phyloP scores from a whole-genome alignment of 2,888 invertebrate genomes.

The Melitaea athalia region DNA sequence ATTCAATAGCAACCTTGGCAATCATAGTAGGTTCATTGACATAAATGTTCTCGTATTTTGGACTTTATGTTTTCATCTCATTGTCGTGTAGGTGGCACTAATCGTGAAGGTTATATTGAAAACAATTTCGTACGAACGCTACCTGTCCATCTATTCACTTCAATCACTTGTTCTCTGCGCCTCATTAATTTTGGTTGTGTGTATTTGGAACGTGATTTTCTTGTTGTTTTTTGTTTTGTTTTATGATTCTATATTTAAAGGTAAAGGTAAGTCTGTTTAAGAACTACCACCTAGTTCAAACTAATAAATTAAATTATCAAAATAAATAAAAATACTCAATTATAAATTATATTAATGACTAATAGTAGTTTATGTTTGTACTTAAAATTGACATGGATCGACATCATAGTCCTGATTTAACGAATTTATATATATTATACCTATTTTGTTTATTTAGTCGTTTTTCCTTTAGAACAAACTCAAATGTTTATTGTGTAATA shows the following conservation, averaged over 20 bases:
- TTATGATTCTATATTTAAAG: background rate
- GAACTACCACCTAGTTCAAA: no score
- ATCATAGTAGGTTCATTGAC: slow-evolving; percentile 57
- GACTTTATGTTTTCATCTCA: slow-evolving; percentile 35
- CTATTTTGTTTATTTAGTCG: no score
- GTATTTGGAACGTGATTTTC: background rate
- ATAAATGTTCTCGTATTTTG: slow-evolving; percentile 53
- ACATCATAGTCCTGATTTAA: no score
- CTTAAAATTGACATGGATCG: no score
- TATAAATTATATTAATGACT: no score
- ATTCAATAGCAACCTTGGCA: slow-evolving; percentile 53
- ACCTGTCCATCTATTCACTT: slow-evolving; percentile 30
- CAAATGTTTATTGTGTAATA: no score
- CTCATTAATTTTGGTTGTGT: slow-evolving; percentile 40
- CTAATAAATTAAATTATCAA: background rate
- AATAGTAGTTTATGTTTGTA: no score
- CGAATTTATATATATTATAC: no score
- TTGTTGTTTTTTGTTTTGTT: background rate
- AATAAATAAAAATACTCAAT: background rate
- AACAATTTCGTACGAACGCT: slow-evolving; percentile 48
- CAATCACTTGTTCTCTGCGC: slow-evolving; percentile 35
- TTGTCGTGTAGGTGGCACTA: slow-evolving; percentile 69
- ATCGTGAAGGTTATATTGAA: slow-evolving; percentile 62
- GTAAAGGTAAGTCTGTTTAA: background rate
- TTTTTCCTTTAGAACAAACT: no score